Conservation (phyloP, 1,140 invertebrate species). For the Anastrepha ludens region DNA sequence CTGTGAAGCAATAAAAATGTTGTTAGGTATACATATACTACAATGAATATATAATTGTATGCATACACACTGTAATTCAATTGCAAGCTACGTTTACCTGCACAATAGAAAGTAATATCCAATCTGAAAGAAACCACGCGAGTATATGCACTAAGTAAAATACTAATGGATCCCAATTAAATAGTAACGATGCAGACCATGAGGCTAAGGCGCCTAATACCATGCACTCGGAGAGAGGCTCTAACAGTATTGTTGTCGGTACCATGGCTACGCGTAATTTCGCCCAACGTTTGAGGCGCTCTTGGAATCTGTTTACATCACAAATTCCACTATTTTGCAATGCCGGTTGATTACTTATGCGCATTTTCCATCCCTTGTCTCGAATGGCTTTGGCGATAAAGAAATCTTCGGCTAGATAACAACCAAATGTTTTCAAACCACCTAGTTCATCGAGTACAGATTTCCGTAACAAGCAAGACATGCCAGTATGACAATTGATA, state of each 20-base stretch:
- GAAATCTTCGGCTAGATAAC: conserved; percentile 98
- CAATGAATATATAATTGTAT: conserved; percentile 1
- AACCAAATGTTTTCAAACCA: conserved; percentile 92
- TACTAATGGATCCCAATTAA: conserved; percentile 85
- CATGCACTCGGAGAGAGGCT: conserved; percentile 97
- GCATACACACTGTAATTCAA: not conserved
- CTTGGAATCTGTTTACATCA: conserved; percentile 90
- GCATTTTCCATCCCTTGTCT: conserved; percentile 87
- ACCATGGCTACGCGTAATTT: conserved; percentile 96
- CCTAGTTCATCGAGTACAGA: conserved; percentile 93
- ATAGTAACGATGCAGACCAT: conserved; percentile 88
- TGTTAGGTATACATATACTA: not conserved
- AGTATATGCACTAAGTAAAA: conserved; percentile 82
- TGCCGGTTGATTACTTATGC: conserved; percentile 91
- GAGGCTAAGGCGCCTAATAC: conserved; percentile 90
- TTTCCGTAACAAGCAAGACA: conserved; percentile 97
- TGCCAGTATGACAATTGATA: conserved; percentile 98
- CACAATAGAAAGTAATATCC: conserved; percentile 90
- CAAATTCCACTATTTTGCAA: conserved; percentile 93
- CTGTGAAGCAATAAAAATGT: not conserved
- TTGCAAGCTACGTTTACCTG: conserved; percentile 77
- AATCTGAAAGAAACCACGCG: conserved; percentile 97
- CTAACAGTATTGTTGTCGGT: conserved; percentile 92
- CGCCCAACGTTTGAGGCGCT: conserved; percentile 92
- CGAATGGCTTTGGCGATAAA: conserved; percentile 96